These are phyloP conservation scores for Eupithecia vulgata DNA, from an alignment of 2,888 invertebrate species.

Conservation along the genomic window DNA sequence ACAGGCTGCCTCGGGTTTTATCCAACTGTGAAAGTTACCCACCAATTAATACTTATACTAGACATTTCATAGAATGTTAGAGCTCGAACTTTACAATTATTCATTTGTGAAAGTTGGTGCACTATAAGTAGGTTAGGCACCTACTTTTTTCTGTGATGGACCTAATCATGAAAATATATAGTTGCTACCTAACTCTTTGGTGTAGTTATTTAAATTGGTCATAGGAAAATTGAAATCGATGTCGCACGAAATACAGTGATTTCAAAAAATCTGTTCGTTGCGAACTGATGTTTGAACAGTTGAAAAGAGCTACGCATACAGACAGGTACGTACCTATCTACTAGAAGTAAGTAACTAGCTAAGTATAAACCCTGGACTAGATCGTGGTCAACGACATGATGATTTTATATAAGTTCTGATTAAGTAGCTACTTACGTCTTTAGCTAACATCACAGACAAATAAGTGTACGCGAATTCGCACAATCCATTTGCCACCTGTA, in stretches of 20 bases:
- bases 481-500: slow-evolving; percentile 50
- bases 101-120: not conserved
- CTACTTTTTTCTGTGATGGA: not conserved
- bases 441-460: slow-evolving; percentile 55
- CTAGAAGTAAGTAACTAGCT: not conserved
- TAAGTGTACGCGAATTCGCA: slow-evolving; percentile 59
- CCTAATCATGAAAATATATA: not conserved
- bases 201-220: not conserved
- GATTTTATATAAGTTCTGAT: not conserved
- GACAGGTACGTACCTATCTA: not conserved
- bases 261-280: not conserved
- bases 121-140: no score
- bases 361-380: no score
- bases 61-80: not conserved
- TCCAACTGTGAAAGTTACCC: not conserved
- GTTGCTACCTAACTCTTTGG: not conserved
- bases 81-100: not conserved
- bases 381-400: no score
- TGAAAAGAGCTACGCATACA: not conserved
- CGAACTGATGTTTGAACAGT: not conserved
- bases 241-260: not conserved
- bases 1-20: slow-evolving; percentile 1
- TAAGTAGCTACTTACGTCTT: slow-evolving; percentile 60
- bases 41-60: not conserved
- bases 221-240: not conserved